Percentiles rank a stretch among this genome's conserved stretches.
Evolutionary conservation across 2,888 invertebrate genomes (phyloP).

Genomic region (Hyalella azteca): DNA sequence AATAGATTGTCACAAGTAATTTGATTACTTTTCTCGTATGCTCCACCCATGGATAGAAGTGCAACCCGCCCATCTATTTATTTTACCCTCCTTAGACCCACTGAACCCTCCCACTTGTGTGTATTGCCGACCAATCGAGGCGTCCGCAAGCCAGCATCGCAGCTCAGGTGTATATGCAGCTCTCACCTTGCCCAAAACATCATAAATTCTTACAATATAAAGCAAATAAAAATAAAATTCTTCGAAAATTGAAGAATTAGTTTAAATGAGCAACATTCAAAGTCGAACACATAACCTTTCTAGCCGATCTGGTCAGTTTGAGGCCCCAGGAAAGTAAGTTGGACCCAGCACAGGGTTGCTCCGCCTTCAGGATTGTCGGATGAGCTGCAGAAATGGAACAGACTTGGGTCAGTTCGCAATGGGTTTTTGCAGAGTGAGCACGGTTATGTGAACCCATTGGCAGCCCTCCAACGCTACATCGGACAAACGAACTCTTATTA

Average conservation of each 20-base stretch:
- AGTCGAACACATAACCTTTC: too few species aligned
- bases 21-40: background rate
- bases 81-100: background rate
- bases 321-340: too few species aligned
- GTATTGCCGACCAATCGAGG: background rate
- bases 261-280: slow-evolving; percentile 3
- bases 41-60: background rate
- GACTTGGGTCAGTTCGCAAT: background rate
- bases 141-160: background rate
- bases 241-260: background rate
- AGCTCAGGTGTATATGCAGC: background rate
- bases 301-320: too few species aligned
- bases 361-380: background rate
- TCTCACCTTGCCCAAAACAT: slow-evolving; percentile 18
- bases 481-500: too few species aligned
- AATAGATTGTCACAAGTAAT: background rate
- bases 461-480: too few species aligned
- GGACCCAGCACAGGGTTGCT: too few species aligned
- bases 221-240: background rate
- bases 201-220: background rate
- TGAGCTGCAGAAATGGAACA: background rate
- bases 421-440: background rate
- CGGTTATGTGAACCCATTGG: background rate
- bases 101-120: background rate
- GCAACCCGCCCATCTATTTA: background rate